Conservation (phyloP, 2,797 vertebrate genomes). For the Phaenicophaeus curvirostris region DNA sequence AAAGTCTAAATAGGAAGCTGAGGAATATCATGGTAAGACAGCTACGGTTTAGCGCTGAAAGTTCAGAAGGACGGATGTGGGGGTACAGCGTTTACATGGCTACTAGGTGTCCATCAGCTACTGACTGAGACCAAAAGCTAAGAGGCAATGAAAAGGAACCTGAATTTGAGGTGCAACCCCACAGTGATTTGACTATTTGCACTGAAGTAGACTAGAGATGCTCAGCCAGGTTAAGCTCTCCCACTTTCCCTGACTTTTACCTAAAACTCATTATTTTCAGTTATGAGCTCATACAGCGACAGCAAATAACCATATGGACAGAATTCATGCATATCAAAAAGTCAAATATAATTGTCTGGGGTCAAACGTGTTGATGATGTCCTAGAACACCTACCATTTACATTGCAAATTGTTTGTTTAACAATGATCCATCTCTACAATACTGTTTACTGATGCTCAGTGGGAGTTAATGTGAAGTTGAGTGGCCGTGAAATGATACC, state of each 20-base stretch:
- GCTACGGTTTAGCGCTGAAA: background rate
- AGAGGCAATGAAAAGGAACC: background rate
- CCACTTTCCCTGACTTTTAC: background rate
- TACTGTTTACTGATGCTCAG: background rate
- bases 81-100: fast-evolving
- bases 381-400: background rate
- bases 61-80: background rate
- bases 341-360: background rate
- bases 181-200: background rate
- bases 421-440: background rate
- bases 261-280: background rate
- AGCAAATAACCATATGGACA: background rate
- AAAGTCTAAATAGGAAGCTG: background rate
- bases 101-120: background rate
- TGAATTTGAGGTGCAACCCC: background rate
- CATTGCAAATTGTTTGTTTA: background rate
- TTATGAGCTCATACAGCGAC: background rate
- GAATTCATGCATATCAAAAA: background rate
- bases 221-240: background rate
- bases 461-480: background rate
- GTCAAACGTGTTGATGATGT: background rate
- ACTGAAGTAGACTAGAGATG: background rate
- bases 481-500: background rate
- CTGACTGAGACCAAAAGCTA: background rate
- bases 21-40: background rate